phyloP scores from a whole-genome alignment of 2,888 invertebrate genomes.

The Drosophila limbata region DNA sequence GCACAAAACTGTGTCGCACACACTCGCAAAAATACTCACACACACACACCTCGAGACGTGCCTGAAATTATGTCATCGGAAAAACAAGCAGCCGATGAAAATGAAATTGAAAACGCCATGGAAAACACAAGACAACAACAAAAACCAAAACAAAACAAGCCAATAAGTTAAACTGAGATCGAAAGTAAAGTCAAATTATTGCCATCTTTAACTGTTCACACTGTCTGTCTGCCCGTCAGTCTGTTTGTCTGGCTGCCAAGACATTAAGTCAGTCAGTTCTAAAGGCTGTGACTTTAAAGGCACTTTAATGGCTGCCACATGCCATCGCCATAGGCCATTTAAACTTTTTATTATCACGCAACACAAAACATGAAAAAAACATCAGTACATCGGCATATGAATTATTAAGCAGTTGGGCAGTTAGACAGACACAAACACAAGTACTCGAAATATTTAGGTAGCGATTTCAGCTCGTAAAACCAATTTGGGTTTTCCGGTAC shows the following conservation, averaged over 20 bases:
- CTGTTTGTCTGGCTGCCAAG: not conserved
- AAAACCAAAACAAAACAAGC: slow-evolving; percentile 17
- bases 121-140: slow-evolving; percentile 35
- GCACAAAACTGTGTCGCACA: slow-evolving; percentile 77
- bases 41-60: slow-evolving; percentile 41
- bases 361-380: slow-evolving; percentile 28
- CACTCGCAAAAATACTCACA: slow-evolving; percentile 29
- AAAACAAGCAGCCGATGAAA: slow-evolving; percentile 61
- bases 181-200: slow-evolving; percentile 52
- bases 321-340: slow-evolving; percentile 30
- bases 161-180: slow-evolving; percentile 39
- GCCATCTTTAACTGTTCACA: slow-evolving; percentile 10
- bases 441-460: slow-evolving; percentile 26
- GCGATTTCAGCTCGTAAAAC: slow-evolving; percentile 33
- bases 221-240: not conserved
- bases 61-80: slow-evolving; percentile 79
- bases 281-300: slow-evolving; percentile 27
- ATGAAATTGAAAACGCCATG: slow-evolving; percentile 59
- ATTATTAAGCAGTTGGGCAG: slow-evolving; percentile 34
- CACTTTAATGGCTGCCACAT: slow-evolving; percentile 61
- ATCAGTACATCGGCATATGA: slow-evolving; percentile 34
- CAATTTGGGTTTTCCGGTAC: slow-evolving; percentile 64
- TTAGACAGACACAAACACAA: slow-evolving; percentile 12
- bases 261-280: slow-evolving; percentile 51
- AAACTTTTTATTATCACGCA: slow-evolving; percentile 56